Evolutionary conservation across 2,797 vertebrate genomes (phyloP).

Genomic region (Menidia menidia): DNA sequence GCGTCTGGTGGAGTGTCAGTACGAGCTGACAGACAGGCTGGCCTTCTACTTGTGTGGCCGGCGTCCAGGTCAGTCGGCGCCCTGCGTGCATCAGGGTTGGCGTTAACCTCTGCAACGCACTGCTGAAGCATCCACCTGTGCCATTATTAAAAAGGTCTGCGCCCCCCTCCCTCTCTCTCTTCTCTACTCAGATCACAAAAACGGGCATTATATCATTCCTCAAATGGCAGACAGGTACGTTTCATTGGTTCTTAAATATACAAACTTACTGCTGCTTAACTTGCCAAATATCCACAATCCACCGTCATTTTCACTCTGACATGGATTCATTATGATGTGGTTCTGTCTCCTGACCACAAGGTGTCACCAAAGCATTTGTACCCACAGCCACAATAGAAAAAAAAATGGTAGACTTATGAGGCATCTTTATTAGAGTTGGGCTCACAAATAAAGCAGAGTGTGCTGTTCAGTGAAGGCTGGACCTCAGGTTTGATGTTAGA

Average conservation of each 20-base stretch:
- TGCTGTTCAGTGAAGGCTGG: too few relatives aligned
- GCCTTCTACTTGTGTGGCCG: constrained; percentile 96
- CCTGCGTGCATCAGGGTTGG: background rate
- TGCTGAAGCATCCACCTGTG: background rate
- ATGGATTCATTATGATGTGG: constrained; percentile 41
- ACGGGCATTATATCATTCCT: constrained; percentile 99
- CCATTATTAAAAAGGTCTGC: background rate
- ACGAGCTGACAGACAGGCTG: constrained; percentile 94
- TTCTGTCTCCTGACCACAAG: constrained; percentile 60
- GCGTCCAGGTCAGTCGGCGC: constrained; percentile 82
- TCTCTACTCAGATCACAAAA: constrained; percentile 92
- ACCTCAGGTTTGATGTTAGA: too few relatives aligned
- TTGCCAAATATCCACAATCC: constrained; percentile 7
- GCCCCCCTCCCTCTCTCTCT: background rate
- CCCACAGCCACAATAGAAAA: background rate
- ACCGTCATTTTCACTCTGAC: constrained; percentile 2
- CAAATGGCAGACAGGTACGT: constrained; percentile 98
- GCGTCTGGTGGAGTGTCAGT: constrained; percentile 95
- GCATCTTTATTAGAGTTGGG: constrained; percentile 4
- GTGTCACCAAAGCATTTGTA: constrained; percentile 42
- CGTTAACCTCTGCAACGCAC: background rate
- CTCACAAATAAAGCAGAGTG: too few relatives aligned
- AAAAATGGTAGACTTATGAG: background rate
- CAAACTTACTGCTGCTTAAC: constrained; percentile 22
- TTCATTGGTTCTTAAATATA: constrained; percentile 9